phyloP scores from a whole-genome alignment of 2,113 vertebrate genomes.

The Oreochromis aureus region DNA sequence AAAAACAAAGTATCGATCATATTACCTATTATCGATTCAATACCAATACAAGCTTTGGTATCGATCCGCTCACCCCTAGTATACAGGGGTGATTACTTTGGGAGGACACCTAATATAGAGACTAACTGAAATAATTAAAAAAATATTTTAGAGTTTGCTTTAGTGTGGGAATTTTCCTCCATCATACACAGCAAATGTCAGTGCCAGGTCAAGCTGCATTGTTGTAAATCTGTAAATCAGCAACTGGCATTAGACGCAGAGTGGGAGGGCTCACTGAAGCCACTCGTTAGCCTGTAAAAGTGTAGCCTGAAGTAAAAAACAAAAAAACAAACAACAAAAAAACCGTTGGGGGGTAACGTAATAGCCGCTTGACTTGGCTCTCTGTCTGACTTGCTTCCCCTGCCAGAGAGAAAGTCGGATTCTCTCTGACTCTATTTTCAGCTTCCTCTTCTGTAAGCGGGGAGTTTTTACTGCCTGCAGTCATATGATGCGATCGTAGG shows the following conservation, averaged over 20 bases:
- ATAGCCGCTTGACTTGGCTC: neutral
- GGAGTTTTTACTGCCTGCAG: constrained; percentile 13
- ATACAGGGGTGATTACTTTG: neutral
- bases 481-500: constrained; percentile 55
- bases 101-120: neutral
- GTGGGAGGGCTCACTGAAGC: neutral
- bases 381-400: neutral
- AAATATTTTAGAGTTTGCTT: neutral
- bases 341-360: neutral
- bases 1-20: neutral
- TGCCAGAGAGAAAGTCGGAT: neutral
- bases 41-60: neutral
- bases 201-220: neutral
- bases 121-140: neutral
- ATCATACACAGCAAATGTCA: neutral
- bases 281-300: neutral
- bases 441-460: neutral
- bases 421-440: neutral
- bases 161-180: neutral
- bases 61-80: neutral
- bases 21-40: neutral
- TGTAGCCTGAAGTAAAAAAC: neutral
- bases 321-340: neutral
- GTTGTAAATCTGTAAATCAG: neutral
- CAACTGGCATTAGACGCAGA: neutral